Base-by-base conservation (phyloP, 2,797 vertebrate genomes). In the Pyrocephalus nanus region DNA sequence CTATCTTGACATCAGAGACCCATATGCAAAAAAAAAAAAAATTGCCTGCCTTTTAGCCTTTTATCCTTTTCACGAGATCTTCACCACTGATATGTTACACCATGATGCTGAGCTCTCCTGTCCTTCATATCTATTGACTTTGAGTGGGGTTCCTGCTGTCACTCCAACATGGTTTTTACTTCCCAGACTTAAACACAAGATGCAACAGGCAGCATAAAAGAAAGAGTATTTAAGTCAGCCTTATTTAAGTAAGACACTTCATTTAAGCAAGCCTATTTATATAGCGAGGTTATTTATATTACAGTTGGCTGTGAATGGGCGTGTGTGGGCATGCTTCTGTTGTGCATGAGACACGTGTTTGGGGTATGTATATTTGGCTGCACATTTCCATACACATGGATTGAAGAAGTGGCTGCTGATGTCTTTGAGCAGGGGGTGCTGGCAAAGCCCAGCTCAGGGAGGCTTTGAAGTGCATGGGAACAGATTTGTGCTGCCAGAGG, bases 241-340 rank as follows among this genome's bases (percentile, higher is more conserved):
- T 91, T 85, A 70, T 95, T 96, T 88, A 90, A 96, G 86, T 55
- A 94, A 50, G 88, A 84, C 54, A 18, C 36, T 95, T 93, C 55
- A 51, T 92, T 95, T 92, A 90, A 96, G n/a, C 65, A 53, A 88
- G 54, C 12, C 64, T 93, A 82, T 95, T 95, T 96, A 75, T 94
- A 34, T 7, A 48, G 43, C 0, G 0, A 45, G 32, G 45, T 75
- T 96, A 92, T 96, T 95, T 95, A 79, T 95, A 84, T 67, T n/a
- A 0, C 51, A 3, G 81, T 93, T 92, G 86, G 62, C 88, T 94
- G 92, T 81, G 90, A 86, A 92, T 88, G 76, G 83, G 88, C 26
- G 15, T 75, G 93, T 69, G 94, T 86, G 77, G 86, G 88, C 90
- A 70, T 1, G 21, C 76, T 92, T 69, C 93, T 92, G 93, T 77